Evolutionary conservation across 2,888 invertebrate species (phyloP), one percentile per base, ranked within the genome.

Genomic region (Diadegma fenestrale): DNA sequence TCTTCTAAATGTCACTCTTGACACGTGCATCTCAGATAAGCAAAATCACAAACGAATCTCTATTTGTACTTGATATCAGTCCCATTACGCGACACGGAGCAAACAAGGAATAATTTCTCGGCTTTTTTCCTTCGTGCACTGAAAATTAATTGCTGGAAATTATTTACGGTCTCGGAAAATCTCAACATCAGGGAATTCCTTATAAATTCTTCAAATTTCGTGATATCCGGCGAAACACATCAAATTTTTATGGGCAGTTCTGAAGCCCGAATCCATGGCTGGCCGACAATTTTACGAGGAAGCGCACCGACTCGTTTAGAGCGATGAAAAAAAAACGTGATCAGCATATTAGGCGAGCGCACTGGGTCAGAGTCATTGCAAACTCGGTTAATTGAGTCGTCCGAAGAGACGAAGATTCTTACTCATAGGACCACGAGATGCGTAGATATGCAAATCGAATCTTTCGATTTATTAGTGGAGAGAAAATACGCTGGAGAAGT

Each of bases 351-450:
- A 68, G 54, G 48, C 19, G 48, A 68, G 19, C 61, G 73, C 33
- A 80, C 68, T 78, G 77, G 69, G 82, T 82, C 82, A 78, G 73
- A 80, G 51, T 71, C 77, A 80, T 72, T 73, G 82, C 66, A 73
- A 83, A 86, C 77, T 86, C 77, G 77, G 80, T 86, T 80, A 86
- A 86, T 86, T 80, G 54, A 83, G 73, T 68, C 72, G 66, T 77
- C 43, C 22, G 63, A 54, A 30, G 77, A 71, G 76, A 64, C 82
- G 76, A 41, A 80, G 54, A 12, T 33, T 64, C 69, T 75, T 73
- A 30, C 48, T 72, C 66, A 66, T 51, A 45, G 68, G 43, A 33
- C 41, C 37, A 22, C 19, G 22, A 54, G 80, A 86, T 86, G 45
- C 73, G 22, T 61, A 17, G 22, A 72, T 17, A 41, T 72, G 61